These are phyloP conservation scores for Ammodytes dubius DNA, from an alignment of 2,113 vertebrate genomes.

Conservation along the genomic window DNA sequence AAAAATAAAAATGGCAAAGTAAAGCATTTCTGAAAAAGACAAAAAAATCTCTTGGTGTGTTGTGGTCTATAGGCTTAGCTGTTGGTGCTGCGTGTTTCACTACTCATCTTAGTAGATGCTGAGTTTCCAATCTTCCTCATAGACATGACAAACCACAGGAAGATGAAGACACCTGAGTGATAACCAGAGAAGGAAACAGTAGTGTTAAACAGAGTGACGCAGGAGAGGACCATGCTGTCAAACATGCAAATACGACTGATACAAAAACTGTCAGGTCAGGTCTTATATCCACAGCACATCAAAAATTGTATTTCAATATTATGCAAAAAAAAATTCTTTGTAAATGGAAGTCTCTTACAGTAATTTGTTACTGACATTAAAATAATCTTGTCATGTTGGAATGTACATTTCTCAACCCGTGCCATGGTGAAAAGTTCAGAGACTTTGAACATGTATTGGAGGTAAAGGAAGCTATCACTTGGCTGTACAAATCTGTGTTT, in stretches of 20 bases:
- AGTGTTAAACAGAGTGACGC: background rate
- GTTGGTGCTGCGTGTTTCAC: background rate
- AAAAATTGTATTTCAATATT: background rate
- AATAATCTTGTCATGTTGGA: background rate
- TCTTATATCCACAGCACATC: background rate
- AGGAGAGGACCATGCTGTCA: background rate
- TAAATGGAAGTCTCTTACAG: background rate
- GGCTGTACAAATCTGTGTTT: background rate
- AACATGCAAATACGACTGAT: background rate
- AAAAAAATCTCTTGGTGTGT: background rate
- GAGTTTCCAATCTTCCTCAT: conserved; percentile 11
- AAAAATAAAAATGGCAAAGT: background rate
- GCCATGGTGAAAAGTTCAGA: background rate
- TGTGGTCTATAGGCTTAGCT: background rate
- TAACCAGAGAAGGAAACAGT: background rate
- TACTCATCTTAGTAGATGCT: rapidly evolving
- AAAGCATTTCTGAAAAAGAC: background rate
- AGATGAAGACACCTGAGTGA: conserved; percentile 65
- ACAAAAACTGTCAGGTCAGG: background rate
- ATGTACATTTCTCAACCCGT: background rate
- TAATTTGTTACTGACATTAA: background rate
- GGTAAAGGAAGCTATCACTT: background rate
- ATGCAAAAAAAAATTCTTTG: no score
- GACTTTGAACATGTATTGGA: background rate
- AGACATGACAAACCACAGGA: conserved; percentile 62